Percentiles rank a stretch among this genome's conserved stretches.
phyloP scores from a whole-genome alignment of 92 coral and sea anemone genomes.

The Porites lobata region DNA sequence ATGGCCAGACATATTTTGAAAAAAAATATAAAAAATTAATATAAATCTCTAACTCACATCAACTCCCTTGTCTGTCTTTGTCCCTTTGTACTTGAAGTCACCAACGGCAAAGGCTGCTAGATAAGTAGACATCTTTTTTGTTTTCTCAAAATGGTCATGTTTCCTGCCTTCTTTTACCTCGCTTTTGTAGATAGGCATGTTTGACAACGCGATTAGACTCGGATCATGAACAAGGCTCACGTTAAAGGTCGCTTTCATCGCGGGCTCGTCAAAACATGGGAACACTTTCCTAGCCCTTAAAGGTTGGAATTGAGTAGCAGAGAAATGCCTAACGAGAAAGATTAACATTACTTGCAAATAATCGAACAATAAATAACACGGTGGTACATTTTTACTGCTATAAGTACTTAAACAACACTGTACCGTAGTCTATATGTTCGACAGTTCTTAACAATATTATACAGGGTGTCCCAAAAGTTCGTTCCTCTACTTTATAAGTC shows the following conservation, averaged over 20 bases:
- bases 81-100: constrained; percentile 68
- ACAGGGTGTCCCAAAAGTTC: too few species aligned
- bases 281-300: constrained; percentile 83
- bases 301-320: constrained; percentile 91
- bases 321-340: constrained; percentile 18
- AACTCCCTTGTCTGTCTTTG: constrained; percentile 57
- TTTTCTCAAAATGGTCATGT: constrained; percentile 58
- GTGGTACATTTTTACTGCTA: too few species aligned
- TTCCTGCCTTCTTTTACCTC: constrained; percentile 47
- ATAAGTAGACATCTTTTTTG: constrained; percentile 84
- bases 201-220: constrained; percentile 76
- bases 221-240: constrained; percentile 81
- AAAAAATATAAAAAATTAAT: too few species aligned
- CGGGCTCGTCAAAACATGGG: constrained; percentile 98
- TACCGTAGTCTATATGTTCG: too few species aligned
- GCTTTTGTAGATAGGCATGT: constrained; percentile 79
- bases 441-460: too few species aligned
- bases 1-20: too few species aligned
- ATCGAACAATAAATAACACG: too few species aligned
- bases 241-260: constrained; percentile 90
- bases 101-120: constrained; percentile 79
- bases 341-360: neutral
- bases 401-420: too few species aligned
- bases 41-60: constrained; percentile 30
- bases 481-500: too few species aligned